These are phyloP conservation scores for Chloroceryle aenea DNA, from an alignment of 2,113 vertebrate species.

Conservation along the genomic window DNA sequence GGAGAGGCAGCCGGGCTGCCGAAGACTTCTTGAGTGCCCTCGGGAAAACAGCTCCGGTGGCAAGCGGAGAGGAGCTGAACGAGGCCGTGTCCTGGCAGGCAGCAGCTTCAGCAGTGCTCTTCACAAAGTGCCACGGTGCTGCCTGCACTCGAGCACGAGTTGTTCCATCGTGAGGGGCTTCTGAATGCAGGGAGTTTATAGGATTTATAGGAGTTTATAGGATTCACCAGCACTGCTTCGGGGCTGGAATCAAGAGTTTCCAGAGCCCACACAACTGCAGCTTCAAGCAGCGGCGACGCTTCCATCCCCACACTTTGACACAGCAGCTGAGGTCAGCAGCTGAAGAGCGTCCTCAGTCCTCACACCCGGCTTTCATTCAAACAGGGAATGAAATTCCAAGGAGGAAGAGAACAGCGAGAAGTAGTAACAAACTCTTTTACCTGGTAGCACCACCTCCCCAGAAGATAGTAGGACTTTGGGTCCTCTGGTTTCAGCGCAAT, in stretches of 20 bases:
- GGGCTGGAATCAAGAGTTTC: neutral
- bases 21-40: no score
- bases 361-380: neutral
- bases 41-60: no score
- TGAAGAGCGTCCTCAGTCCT: neutral
- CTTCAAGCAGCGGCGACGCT: neutral
- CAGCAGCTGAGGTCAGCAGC: neutral
- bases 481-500: slow-evolving; percentile 79
- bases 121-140: neutral
- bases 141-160: neutral
- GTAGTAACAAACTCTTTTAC: slow-evolving; percentile 24
- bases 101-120: neutral
- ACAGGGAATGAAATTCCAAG: neutral
- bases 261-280: neutral
- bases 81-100: neutral
- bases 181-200: neutral
- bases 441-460: slow-evolving; percentile 84
- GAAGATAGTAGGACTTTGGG: slow-evolving; percentile 75
- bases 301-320: neutral
- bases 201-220: rapidly evolving
- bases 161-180: neutral
- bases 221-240: neutral
- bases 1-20: neutral
- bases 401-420: neutral
- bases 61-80: neutral